Base-by-base conservation (phyloP, 1,140 invertebrate species). In the Lasioglossum albipes region DNA sequence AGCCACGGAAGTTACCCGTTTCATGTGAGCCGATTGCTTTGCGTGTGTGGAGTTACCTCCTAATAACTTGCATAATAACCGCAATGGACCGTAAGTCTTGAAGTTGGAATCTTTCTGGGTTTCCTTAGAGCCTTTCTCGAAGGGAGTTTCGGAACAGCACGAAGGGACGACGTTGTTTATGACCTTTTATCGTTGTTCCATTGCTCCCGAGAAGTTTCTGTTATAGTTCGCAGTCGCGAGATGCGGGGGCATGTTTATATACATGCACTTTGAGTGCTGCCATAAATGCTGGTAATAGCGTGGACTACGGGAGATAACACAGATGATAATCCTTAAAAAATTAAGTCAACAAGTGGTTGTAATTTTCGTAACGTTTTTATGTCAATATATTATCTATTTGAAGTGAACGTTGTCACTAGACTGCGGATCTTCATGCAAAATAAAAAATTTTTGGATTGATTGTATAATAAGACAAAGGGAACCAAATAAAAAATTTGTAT, bases 1-100 rank as follows among this genome's bases (percentile, higher is more conserved):
- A 68, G 36, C n/a, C n/a, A n/a, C 16, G 36, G 64, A 68, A 75
- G 73, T 52, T n/a, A 27, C 27, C 45, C n/a, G 20, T 66, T 75
- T 54, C 18, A 31, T 16, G 31, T 22, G 7, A n/a, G 27, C n/a
- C 27, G 22, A 74, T 64, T 42, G 72, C 2, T 22, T 13, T 20
- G 27, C 1, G 27, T 27, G 27, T 27, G 27, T 12, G 36, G 20
- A 7, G 27, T 65, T 27, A 66, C 45, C n/a, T 41, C 45, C 31
- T 41, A 75, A 66, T 75, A 57, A 20, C 20, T 66, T 9, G 18
- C 22, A 65, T 49, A 52, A 52, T 52, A 65, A 65, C 20, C 20
- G 2, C 18, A 12, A 52, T 41, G 13, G n/a, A 18, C 12, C 7
- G 61, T 54, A 41, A 65, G 45, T 54, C 42, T 49, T 7, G 10